These are phyloP conservation scores for Diarsia dahlii DNA, from an alignment of 2,888 invertebrate species.

Conservation along the genomic window DNA sequence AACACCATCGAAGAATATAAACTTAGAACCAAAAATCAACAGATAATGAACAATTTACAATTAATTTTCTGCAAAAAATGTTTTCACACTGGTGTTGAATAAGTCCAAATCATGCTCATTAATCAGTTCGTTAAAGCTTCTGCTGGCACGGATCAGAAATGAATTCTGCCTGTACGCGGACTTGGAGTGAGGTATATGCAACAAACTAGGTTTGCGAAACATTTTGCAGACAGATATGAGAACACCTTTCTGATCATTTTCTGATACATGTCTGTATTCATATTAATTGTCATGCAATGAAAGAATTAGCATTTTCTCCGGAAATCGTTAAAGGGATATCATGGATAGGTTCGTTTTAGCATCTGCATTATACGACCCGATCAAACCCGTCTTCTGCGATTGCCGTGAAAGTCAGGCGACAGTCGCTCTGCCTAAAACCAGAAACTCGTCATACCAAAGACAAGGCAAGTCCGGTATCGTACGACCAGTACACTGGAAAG, in stretches of 20 bases:
- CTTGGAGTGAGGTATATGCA: too few species aligned
- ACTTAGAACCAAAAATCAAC: too few species aligned
- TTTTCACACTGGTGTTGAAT: too few species aligned
- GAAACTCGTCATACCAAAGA: slow-evolving; percentile 39
- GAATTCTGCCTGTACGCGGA: too few species aligned
- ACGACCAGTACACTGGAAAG: slow-evolving; percentile 40
- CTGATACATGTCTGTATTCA: neutral
- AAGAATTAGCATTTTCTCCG: neutral
- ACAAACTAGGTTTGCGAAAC: too few species aligned
- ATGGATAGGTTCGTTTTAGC: neutral
- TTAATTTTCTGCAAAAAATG: too few species aligned
- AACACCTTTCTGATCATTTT: neutral
- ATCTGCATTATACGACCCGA: neutral
- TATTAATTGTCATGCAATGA: neutral
- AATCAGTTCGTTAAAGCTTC: too few species aligned
- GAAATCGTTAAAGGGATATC: neutral
- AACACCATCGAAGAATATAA: too few species aligned
- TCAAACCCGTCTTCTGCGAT: slow-evolving; percentile 28
- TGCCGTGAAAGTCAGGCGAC: slow-evolving; percentile 43
- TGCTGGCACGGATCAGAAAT: too few species aligned
- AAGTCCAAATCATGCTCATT: too few species aligned
- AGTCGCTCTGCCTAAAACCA: slow-evolving; percentile 45
- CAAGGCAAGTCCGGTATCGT: slow-evolving; percentile 30
- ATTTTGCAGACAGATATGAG: too few species aligned
- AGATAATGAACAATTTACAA: too few species aligned